Evolutionary conservation across 1,140 invertebrate genomes (phyloP).

Genomic region (Aphidius gifuensis): DNA sequence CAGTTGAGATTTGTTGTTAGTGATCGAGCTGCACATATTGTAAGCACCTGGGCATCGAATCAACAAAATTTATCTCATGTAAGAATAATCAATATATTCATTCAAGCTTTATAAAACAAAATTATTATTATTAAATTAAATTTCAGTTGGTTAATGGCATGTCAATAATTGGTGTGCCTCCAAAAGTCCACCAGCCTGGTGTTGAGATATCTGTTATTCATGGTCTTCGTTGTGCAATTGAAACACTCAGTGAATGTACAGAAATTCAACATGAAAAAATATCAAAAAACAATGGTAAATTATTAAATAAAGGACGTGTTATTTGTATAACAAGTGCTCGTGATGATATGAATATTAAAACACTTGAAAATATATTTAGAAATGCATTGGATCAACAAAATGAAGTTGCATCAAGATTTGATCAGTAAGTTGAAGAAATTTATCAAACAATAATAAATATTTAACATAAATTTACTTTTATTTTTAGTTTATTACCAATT

Average conservation of each 20-base stretch:
- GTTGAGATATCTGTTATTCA: slow-evolving; percentile 75
- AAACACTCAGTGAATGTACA: slow-evolving; percentile 78
- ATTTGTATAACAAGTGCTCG: slow-evolving; percentile 85
- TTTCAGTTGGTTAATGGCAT: slow-evolving; percentile 68
- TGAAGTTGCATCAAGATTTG: slow-evolving; percentile 64
- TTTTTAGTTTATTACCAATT: slow-evolving; percentile 65
- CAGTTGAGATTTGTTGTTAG: slow-evolving; percentile 81
- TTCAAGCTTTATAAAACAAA: neutral
- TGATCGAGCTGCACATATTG: slow-evolving; percentile 72
- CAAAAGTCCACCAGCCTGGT: slow-evolving; percentile 52
- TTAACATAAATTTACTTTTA: too few species aligned
- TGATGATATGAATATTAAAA: slow-evolving; percentile 78
- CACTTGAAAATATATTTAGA: slow-evolving; percentile 80
- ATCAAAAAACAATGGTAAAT: slow-evolving; percentile 58
- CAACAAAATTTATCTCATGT: slow-evolving; percentile 84
- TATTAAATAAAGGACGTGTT: slow-evolving; percentile 73
- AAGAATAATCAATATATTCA: slow-evolving; percentile 36
- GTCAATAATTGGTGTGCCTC: slow-evolving; percentile 69
- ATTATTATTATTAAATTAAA: neutral
- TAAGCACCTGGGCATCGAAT: slow-evolving; percentile 76
- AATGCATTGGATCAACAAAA: slow-evolving; percentile 78
- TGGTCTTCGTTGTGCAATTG: slow-evolving; percentile 82
- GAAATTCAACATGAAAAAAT: slow-evolving; percentile 66
- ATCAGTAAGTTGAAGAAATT: slow-evolving; percentile 51
- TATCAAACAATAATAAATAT: neutral